A percentile compares a stretch with the other conserved stretches of the same genome.
phyloP scores from a whole-genome alignment of 2,113 vertebrate species.

The Ranitomeya imitator region DNA sequence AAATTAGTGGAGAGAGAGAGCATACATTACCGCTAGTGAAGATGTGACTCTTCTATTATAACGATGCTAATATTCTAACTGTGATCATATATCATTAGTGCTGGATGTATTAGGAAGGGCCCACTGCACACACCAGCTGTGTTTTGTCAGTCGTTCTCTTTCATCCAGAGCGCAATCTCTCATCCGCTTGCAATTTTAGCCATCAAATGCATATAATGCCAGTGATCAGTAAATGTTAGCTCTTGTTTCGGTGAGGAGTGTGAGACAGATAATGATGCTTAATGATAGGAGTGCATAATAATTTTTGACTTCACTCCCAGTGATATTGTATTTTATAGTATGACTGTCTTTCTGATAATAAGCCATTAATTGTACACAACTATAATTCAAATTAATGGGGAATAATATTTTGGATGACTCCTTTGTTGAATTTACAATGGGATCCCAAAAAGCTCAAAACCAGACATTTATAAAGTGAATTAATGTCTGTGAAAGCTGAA shows the following conservation, averaged over 20 bases:
- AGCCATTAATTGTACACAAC: conserved; percentile 3
- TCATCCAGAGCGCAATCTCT: conserved; percentile 12
- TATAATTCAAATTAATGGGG: background rate
- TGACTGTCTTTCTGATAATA: background rate
- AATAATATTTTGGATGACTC: background rate
- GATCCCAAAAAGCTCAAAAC: background rate
- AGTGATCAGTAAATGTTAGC: conserved; percentile 33
- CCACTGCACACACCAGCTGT: conserved; percentile 42
- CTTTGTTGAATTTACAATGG: background rate
- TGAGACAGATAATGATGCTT: conserved; percentile 7
- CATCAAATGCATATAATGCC: conserved; percentile 33
- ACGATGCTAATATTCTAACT: conserved; percentile 45
- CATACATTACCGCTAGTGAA: conserved; percentile 25
- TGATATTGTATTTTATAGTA: conserved; percentile 2
- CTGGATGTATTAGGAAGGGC: conserved; percentile 9
- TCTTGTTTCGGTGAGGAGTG: background rate
- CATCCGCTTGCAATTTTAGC: conserved; percentile 33
- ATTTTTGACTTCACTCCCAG: conserved; percentile 34
- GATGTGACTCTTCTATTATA: background rate
- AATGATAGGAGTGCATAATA: conserved; percentile 34
- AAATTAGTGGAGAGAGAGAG: background rate
- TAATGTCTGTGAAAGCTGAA: background rate
- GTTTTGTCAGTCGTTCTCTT: conserved; percentile 28
- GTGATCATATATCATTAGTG: conserved; percentile 37
- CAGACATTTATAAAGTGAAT: background rate